Evolutionary conservation across 2,888 invertebrate species (phyloP).

Genomic region (Phoenoteleia sp.): DNA sequence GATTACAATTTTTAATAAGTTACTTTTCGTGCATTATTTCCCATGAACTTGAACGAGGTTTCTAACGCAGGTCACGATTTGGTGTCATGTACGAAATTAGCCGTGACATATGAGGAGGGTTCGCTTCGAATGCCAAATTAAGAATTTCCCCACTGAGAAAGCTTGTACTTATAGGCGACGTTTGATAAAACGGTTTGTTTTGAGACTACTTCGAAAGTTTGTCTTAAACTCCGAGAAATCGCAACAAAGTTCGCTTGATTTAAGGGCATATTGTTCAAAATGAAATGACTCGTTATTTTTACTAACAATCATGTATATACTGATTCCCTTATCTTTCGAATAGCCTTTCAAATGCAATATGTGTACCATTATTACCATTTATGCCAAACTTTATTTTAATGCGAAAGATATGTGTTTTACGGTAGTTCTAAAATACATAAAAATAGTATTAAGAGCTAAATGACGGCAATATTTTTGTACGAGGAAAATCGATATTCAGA

Average conservation of each 20-base stretch:
- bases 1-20: too few species aligned
- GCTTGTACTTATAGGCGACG: slow-evolving; percentile 7
- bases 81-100: slow-evolving; percentile 30
- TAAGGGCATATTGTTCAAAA: slow-evolving; percentile 5
- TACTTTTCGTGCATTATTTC: slow-evolving; percentile 10
- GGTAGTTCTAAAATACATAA: neutral
- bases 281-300: neutral
- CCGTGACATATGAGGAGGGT: slow-evolving; percentile 4
- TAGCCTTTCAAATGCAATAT: neutral
- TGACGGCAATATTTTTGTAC: neutral
- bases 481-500: neutral
- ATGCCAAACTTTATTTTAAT: neutral
- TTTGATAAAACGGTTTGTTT: slow-evolving; percentile 26
- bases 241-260: slow-evolving; percentile 13
- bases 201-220: slow-evolving; percentile 17
- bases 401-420: neutral
- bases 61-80: slow-evolving; percentile 23
- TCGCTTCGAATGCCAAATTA: slow-evolving; percentile 14
- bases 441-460: neutral
- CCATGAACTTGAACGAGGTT: slow-evolving; percentile 1
- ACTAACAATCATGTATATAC: neutral
- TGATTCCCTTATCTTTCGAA: slow-evolving; percentile 6
- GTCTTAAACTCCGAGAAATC: neutral
- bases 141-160: slow-evolving; percentile 5
- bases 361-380: neutral